A percentile compares a stretch with the other conserved stretches of the same genome.
These are phyloP conservation scores for Alloplasta piceator DNA, from an alignment of 2,888 invertebrate species.

Conservation along the genomic window DNA sequence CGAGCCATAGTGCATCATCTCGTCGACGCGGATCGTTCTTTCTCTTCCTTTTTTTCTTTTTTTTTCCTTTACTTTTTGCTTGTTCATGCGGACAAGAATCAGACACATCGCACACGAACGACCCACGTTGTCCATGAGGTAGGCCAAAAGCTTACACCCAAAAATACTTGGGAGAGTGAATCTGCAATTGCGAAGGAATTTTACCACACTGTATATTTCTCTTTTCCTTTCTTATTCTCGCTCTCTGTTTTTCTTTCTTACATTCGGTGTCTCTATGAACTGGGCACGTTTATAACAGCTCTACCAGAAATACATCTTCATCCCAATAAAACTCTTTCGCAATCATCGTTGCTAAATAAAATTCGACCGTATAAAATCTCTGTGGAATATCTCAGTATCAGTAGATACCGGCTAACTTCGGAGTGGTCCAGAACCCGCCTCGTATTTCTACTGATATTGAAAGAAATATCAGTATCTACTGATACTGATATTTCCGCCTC, in stretches of 20 bases:
- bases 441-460: no score
- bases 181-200: slow-evolving; percentile 56
- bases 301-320: no score
- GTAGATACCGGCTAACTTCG: no score
- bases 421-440: no score
- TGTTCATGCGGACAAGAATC: slow-evolving; percentile 26
- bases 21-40: neutral
- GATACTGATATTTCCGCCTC: no score
- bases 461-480: no score
- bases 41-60: slow-evolving; percentile 19
- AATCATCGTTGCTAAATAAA: no score
- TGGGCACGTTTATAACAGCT: no score
- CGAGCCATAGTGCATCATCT: neutral
- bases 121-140: slow-evolving; percentile 7
- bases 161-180: slow-evolving; percentile 47
- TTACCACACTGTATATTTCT: neutral
- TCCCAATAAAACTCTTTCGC: no score
- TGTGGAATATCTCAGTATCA: no score
- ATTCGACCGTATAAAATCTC: no score
- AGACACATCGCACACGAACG: slow-evolving; percentile 29
- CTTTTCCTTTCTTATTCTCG: neutral
- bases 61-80: slow-evolving; percentile 13
- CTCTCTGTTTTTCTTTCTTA: neutral
- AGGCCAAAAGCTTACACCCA: slow-evolving; percentile 5
- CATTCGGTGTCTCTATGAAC: no score